A percentile compares a stretch with the other conserved stretches of the same genome.
These are phyloP conservation scores for Palythoa caribaeorum DNA, from an alignment of 92 coral and sea anemone species.

Conservation along the genomic window DNA sequence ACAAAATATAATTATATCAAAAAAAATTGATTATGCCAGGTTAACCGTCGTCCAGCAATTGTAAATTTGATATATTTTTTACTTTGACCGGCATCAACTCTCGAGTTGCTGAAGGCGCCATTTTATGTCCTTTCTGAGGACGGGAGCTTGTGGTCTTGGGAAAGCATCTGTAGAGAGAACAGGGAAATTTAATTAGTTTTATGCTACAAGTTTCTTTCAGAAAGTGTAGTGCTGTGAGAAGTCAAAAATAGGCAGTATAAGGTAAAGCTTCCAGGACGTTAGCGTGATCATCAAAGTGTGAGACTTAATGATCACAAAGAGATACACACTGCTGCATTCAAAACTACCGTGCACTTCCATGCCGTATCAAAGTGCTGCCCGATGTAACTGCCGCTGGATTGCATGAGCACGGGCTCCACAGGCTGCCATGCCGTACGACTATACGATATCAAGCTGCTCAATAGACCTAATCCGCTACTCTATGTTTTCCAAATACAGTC, in stretches of 20 bases:
- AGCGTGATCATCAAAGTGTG: no score
- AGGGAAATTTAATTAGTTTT: neutral
- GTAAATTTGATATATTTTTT: neutral
- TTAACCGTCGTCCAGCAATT: neutral
- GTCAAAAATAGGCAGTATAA: no score
- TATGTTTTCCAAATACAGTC: no score
- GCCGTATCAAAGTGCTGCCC: neutral
- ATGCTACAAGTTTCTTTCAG: neutral
- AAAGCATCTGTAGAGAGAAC: slow-evolving; percentile 61
- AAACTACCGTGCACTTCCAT: neutral
- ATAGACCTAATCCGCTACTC: no score
- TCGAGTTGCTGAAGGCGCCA: slow-evolving; percentile 94
- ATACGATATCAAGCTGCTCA: no score
- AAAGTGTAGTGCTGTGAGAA: no score
- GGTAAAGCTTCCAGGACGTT: no score
- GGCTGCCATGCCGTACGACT: no score
- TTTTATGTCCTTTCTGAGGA: slow-evolving; percentile 63
- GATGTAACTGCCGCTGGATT: no score
- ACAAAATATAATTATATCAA: neutral
- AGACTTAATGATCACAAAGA: no score
- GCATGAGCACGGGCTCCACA: no score
- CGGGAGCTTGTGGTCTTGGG: slow-evolving; percentile 75
- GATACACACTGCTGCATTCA: no score
- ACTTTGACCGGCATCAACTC: slow-evolving; percentile 11
- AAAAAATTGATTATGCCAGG: neutral